Evolutionary conservation across 2,888 invertebrate genomes (phyloP).

Genomic region (Graphium colonna): DNA sequence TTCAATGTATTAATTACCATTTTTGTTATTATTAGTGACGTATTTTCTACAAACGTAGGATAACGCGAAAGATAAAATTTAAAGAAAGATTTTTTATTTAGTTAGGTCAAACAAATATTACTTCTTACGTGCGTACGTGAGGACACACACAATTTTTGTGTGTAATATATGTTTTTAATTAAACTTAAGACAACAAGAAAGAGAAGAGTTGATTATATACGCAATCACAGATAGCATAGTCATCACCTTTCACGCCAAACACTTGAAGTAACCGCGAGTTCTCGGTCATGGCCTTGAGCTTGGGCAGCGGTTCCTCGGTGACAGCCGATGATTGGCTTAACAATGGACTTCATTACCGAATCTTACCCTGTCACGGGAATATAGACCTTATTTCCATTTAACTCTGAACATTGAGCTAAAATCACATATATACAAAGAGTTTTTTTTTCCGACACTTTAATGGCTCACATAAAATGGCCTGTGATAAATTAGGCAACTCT

Average conservation of each 20-base stretch:
- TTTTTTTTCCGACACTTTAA: constrained; percentile 10
- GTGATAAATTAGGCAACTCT: constrained; percentile 14
- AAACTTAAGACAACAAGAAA: no score
- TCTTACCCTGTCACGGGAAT: not conserved
- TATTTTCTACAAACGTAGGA: no score
- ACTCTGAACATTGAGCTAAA: constrained; percentile 9
- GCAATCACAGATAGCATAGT: no score
- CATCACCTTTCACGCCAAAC: not conserved
- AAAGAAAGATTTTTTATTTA: no score
- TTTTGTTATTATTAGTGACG: no score
- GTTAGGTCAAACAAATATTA: no score
- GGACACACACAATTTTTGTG: no score
- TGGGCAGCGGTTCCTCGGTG: constrained; percentile 15
- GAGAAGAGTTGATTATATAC: no score
- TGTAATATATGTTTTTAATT: no score
- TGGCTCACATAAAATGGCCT: not conserved
- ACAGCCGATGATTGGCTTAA: constrained; percentile 20
- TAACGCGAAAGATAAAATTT: no score
- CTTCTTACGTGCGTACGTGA: no score
- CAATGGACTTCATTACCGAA: constrained; percentile 21
- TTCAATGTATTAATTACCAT: no score
- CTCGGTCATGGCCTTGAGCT: constrained; percentile 15
- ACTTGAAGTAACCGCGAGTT: not conserved
- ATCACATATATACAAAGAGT: constrained; percentile 5
- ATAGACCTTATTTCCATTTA: not conserved